Conservation (phyloP, 1,140 invertebrate genomes). For the Drosophila fuyamai region DNA sequence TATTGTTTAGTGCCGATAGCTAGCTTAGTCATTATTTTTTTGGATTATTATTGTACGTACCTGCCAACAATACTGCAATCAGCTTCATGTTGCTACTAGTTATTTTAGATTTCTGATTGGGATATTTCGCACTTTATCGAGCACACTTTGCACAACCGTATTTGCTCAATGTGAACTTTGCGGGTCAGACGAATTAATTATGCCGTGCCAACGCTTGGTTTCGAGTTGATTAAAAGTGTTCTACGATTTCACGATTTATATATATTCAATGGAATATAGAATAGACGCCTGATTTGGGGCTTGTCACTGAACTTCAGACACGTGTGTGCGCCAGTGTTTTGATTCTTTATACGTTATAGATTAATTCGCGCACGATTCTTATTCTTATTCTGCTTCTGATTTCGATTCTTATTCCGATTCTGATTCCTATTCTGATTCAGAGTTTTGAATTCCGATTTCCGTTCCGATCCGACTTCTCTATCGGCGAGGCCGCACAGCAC, state of each 20-base stretch:
- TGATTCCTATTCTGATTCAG: slow-evolving; percentile 6
- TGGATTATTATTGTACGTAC: slow-evolving; percentile 46
- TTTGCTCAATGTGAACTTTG: slow-evolving; percentile 59
- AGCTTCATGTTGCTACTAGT: slow-evolving; percentile 69
- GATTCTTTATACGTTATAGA: slow-evolving; percentile 25
- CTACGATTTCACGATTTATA: slow-evolving; percentile 57
- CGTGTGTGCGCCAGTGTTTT: slow-evolving; percentile 50
- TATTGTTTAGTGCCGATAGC: too few relatives aligned
- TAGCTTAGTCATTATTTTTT: not conserved
- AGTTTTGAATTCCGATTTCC: slow-evolving; percentile 9
- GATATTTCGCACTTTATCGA: slow-evolving; percentile 28
- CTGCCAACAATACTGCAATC: slow-evolving; percentile 75
- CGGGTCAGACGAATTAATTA: slow-evolving; percentile 69
- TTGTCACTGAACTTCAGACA: slow-evolving; percentile 75
- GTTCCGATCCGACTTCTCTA: slow-evolving; percentile 45
- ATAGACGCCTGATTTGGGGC: slow-evolving; percentile 43
- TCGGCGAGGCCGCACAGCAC: slow-evolving; percentile 72
- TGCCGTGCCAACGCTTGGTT: slow-evolving; percentile 42
- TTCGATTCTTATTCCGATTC: slow-evolving; percentile 12
- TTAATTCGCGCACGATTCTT: slow-evolving; percentile 56
- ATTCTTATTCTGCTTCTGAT: slow-evolving; percentile 10
- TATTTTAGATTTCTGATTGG: slow-evolving; percentile 16
- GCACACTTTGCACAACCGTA: slow-evolving; percentile 52
- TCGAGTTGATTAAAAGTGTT: slow-evolving; percentile 57
- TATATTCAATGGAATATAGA: slow-evolving; percentile 30